A percentile compares a stretch with the other conserved stretches of the same genome.
These are phyloP conservation scores for Ammospiza maritima DNA, from an alignment of 2,797 vertebrate species.

Conservation along the genomic window DNA sequence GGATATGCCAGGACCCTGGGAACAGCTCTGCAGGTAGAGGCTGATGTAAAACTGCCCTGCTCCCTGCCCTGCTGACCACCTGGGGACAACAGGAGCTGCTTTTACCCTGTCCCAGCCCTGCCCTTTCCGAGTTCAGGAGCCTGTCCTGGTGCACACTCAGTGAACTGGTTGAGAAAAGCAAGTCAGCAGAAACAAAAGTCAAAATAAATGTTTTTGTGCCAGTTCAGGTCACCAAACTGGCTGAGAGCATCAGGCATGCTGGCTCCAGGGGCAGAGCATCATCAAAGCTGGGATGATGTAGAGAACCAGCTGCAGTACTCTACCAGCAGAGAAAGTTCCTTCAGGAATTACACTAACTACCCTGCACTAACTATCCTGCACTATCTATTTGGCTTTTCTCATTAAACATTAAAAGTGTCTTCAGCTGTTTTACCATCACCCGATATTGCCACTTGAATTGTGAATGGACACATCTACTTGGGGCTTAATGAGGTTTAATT, in stretches of 20 bases:
- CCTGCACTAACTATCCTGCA: background rate
- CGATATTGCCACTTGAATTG: background rate
- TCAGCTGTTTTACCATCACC: constrained; percentile 16
- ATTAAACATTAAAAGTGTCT: constrained; percentile 1
- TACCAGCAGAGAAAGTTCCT: background rate
- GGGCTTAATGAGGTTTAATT: constrained; percentile 30
- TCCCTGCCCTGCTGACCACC: background rate
- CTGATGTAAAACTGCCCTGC: background rate
- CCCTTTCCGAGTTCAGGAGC: rapidly evolving
- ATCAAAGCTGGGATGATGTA: background rate
- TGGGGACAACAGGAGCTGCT: background rate
- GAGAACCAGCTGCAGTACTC: background rate
- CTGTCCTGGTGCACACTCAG: background rate
- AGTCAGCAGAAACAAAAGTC: background rate
- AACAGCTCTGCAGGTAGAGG: background rate
- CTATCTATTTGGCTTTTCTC: background rate
- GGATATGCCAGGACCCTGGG: rapidly evolving
- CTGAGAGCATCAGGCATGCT: background rate
- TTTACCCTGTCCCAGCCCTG: background rate
- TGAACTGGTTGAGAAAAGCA: background rate
- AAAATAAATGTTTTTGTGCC: background rate
- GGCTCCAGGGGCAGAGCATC: background rate
- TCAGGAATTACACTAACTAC: background rate
- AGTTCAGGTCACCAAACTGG: background rate
- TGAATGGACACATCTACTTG: background rate